phyloP scores from a whole-genome alignment of 2,888 invertebrate species.

The Rhagophthalmus giganteus region DNA sequence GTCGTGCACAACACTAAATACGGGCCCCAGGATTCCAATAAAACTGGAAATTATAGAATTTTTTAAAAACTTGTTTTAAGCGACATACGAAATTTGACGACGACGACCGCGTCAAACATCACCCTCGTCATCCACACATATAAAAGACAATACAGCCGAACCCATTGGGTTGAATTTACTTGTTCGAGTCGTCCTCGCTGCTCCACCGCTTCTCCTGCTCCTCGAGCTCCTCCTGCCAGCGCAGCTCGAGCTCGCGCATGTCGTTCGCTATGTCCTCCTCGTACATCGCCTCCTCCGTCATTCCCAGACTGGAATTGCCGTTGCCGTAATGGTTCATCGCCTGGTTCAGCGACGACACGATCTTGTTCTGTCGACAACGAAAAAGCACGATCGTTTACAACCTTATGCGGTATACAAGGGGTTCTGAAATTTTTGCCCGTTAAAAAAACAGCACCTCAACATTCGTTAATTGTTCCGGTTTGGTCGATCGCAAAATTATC shows the following conservation, averaged over 20 bases:
- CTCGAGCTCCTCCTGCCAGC: constrained; percentile 69
- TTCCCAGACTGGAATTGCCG: constrained; percentile 31
- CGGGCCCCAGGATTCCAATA: constrained; percentile 52
- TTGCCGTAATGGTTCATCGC: constrained; percentile 44
- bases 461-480: no score
- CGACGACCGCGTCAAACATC: constrained; percentile 5
- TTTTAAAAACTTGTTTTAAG: constrained; percentile 33
- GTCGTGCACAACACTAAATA: constrained; percentile 37
- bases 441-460: no score
- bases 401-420: no score
- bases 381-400: no score
- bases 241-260: constrained; percentile 66
- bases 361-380: constrained; percentile 49
- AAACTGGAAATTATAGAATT: constrained; percentile 55
- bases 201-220: constrained; percentile 66
- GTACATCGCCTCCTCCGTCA: constrained; percentile 61
- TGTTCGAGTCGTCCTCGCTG: constrained; percentile 60
- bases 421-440: no score
- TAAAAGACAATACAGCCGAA: constrained; percentile 40
- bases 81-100: constrained; percentile 4
- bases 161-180: constrained; percentile 54
- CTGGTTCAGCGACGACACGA: constrained; percentile 49
- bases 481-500: no score
- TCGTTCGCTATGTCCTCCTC: constrained; percentile 69
- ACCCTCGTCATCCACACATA: constrained; percentile 8